Base-by-base conservation (phyloP, 2,797 vertebrate species). In the Myioborus melanocephalus region DNA sequence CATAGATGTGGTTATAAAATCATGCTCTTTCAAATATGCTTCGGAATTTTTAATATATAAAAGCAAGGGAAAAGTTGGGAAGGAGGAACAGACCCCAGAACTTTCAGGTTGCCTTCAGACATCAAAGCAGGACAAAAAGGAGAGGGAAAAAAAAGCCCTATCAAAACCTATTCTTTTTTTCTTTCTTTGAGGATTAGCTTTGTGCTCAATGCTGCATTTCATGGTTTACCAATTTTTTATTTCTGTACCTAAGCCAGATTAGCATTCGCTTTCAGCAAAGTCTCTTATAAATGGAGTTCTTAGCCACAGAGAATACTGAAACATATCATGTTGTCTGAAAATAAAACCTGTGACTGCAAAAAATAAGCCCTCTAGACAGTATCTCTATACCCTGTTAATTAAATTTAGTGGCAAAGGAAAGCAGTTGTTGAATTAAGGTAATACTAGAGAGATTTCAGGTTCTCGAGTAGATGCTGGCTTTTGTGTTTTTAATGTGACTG, bases 111-210 rank as follows among this genome's bases (percentile, higher is more conserved):
- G 23, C 83, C 55, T 69, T 78, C 34, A 22, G 73, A 77, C 65
- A 84, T 89, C 46, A 87, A 64, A 91, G 71, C 11, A 5, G 49
- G 50, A 59, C 18, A 55, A 87, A 90, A 94, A 50, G 26, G 9
- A 43, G 7, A n/a, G 30, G 19, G 10, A 12, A 56, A 77, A 83
- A 83, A 71, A 47, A n/a, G 1, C 18, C 16, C 9, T 60, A 68
- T 28, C 34, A 64, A 41, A 88, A 28, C 18, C 55, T 65, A 47
- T 91, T 76, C 8, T 83, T 69, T 44, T 89, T 91, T 92, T 77
- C 50, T 85, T 91, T 56, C n/a, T 95, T 86, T 90, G 82, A 89
- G 70, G 82, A 83, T 95, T 92, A 93, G 61, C 82, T 90, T 88
- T 96, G 50, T 93, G 65, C 24, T 80, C 72, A 94, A 1, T 1